Base-by-base conservation (phyloP, 2,113 vertebrate genomes). In the Willisornis vidua region DNA sequence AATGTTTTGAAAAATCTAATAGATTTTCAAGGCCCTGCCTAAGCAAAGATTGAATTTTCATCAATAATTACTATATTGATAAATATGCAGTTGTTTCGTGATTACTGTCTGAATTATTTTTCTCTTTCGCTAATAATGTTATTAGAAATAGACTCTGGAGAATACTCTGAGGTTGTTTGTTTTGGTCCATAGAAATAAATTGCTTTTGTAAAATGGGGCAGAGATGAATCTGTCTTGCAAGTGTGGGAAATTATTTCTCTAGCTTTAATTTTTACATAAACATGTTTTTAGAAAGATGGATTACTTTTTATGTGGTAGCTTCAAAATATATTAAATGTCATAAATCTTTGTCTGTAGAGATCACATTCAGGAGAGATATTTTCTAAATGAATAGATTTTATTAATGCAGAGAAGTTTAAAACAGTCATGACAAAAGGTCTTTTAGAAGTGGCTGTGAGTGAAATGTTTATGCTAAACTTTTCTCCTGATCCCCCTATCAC, bases 301-400 rank as follows among this genome's bases (percentile, higher is more conserved):
- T 97, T 80, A 39, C 49, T 88, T 90, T 91, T 76, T 81, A 89
- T 73, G n/a, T 45, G 46, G 61, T 79, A 83, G 29, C 29, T 90
- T 96, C 80, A 87, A 95, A 97, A 78, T 92, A 95, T 97, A 97
- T 96, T 97, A 92, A 96, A 96, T 45, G 45, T 22, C 80, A 96
- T 97, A 96, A 92, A 96, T 97, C 90, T 92, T 95, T 92, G 80
- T 90, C 94, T 86, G 13, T 31, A 84, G 61, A 82, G 39, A 84
- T 93, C 41, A 67, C 63, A 87, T 81, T 90, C 52, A 91, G 72
- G 46, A 80, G n/a, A 89, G 43, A 63, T 12, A 80, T 62, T 66
- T 75, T 89, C 31, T 94, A 96, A 95, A 93, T 83, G 35, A 95
- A 75, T 71, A 52, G 6, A 77, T 73, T 79, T 87, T 95, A 77